Evolutionary conservation across 2,797 vertebrate genomes (phyloP), one percentile per base, ranked within the genome.

Genomic region (Periparus ater): DNA sequence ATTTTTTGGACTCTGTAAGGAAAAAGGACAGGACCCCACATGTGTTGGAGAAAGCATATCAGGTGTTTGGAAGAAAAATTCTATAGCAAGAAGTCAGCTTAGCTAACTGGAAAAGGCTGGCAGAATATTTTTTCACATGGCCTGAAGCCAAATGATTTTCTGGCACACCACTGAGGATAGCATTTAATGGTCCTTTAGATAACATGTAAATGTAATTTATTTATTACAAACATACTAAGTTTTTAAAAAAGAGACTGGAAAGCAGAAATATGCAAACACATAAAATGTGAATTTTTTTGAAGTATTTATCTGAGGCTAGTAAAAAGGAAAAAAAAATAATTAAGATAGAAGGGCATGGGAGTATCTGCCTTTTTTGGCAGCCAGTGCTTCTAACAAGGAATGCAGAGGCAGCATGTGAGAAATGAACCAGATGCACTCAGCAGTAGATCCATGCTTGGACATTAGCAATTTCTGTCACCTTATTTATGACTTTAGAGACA

Each of bases 71-170:
- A 70, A 74, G 12, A 82, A 84, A 89, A 84, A 62, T 45, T 36
- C 21, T 50, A 6, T 10, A 81, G 22, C n/a, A 89, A 89, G 50
- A 13, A 71, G 32, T 63, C 32, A 61, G 13, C 10, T 84, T 50
- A 55, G 21, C 15, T 86, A 40, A 40, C 72, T 6, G 4, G 17
- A 62, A 90, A 82, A 85, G 53, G 17, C n/a, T 79, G 38, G 12
- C 18, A 51, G 29, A 63, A 45, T 87, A 78, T 72, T 87, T 89
- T 20, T 73, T 93, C 48, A 73, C 22, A 36, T 53, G 57, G 44
- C 68, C 36, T 73, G 55, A 79, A 82, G 76, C 93, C 36, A 93
- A 68, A 85, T 65, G 29, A 79, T 88, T 76, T 85, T 90, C 60
- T 88, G 72, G 60, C 85, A 80, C 27, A 70, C 20, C 2, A 2